Percentiles rank a stretch among this genome's conserved stretches.
phyloP scores from a whole-genome alignment of 2,888 invertebrate genomes.

The Scaptodrosophila latifasciaeformis region DNA sequence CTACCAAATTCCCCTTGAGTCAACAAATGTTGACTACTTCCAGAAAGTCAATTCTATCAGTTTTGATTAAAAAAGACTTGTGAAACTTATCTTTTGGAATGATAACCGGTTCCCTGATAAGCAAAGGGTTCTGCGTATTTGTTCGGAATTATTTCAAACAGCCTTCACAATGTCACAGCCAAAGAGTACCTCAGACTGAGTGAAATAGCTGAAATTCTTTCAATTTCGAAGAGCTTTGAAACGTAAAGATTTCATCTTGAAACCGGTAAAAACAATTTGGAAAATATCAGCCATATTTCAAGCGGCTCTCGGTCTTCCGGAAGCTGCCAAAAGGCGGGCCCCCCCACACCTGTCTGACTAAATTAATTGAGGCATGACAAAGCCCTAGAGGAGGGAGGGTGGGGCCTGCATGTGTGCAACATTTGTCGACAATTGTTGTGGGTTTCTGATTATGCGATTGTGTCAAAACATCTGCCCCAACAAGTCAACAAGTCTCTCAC shows the following conservation, averaged over 20 bases:
- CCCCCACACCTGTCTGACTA: slow-evolving; percentile 17
- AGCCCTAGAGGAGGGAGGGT: not conserved
- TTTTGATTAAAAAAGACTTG: no score
- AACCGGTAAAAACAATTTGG: slow-evolving; percentile 21
- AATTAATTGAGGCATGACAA: slow-evolving; percentile 52
- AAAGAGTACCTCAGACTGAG: slow-evolving; percentile 3
- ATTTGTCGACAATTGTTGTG: slow-evolving; percentile 35
- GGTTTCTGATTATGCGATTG: slow-evolving; percentile 46
- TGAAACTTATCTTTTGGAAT: no score
- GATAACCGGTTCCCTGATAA: no score
- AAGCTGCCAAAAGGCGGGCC: slow-evolving; percentile 47
- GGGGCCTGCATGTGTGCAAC: slow-evolving; percentile 35
- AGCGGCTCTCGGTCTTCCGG: slow-evolving; percentile 38
- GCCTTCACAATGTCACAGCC: slow-evolving; percentile 60
- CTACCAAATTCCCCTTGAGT: no score
- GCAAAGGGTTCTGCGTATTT: no score
- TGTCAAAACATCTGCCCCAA: slow-evolving; percentile 48
- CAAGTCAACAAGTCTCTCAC: no score
- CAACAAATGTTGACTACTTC: no score
- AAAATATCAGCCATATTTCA: slow-evolving; percentile 32
- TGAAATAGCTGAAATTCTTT: slow-evolving; percentile 43
- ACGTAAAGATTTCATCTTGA: no score
- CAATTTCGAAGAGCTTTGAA: no score
- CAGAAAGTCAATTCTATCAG: no score
- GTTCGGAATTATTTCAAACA: no score